These are phyloP conservation scores for Conus ventricosus DNA, from an alignment of 1,140 invertebrate species.

Conservation along the genomic window DNA sequence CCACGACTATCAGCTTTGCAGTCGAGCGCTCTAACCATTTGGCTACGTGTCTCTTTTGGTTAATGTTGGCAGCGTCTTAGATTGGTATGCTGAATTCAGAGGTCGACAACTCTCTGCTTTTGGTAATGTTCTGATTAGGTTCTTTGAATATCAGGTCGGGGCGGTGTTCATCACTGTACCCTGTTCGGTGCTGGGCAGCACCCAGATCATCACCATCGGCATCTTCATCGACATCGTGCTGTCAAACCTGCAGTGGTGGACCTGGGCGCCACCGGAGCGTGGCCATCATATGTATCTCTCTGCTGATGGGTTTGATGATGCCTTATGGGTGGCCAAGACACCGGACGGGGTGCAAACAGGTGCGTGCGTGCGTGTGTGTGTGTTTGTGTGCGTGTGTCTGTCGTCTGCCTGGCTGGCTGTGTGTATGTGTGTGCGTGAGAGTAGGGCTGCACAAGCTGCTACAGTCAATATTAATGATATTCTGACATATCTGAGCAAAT, in stretches of 20 bases:
- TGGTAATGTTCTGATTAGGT: no score
- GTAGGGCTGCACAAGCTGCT: no score
- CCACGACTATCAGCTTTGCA: no score
- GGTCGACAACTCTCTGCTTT: no score
- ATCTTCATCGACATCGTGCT: constrained; percentile 60
- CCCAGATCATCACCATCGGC: constrained; percentile 90
- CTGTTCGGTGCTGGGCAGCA: constrained; percentile 88
- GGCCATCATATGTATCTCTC: constrained; percentile 89
- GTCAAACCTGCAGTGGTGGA: constrained; percentile 55
- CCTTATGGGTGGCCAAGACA: constrained; percentile 82
- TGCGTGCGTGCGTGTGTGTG: constrained; percentile 32
- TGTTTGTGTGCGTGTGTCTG: not conserved
- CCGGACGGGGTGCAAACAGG: constrained; percentile 82
- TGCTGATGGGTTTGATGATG: constrained; percentile 87
- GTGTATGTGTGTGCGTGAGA: not conserved
- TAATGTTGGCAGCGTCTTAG: no score
- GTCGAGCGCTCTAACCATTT: no score
- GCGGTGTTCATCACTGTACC: constrained; percentile 86
- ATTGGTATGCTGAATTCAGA: no score
- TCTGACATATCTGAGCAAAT: no score
- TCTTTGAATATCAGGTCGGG: no score
- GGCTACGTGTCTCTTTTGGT: no score
- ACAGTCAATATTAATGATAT: no score
- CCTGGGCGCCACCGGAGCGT: constrained; percentile 83
- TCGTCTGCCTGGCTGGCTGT: not conserved